Evolutionary conservation across 1,140 invertebrate genomes (phyloP).

Genomic region (Drosophila murphyi): DNA sequence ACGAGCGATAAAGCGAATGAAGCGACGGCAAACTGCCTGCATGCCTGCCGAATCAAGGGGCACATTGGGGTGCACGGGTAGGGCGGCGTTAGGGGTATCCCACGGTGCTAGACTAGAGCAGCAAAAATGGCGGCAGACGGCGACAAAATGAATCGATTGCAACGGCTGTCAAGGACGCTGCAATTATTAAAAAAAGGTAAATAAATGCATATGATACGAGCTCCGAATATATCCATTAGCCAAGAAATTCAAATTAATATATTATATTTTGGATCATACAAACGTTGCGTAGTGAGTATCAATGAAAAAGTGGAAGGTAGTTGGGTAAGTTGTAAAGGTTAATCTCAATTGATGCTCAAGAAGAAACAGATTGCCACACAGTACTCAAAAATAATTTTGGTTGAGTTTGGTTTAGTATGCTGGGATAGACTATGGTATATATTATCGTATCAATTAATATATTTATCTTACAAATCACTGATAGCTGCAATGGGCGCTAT

Average conservation of each 20-base stretch:
- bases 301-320: too few relatives aligned
- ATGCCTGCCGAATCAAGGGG: conserved; percentile 1
- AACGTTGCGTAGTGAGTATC: too few relatives aligned
- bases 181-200: background rate
- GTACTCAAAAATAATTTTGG: too few relatives aligned
- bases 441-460: too few relatives aligned
- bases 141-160: background rate
- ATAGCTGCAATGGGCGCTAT: too few relatives aligned
- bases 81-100: background rate
- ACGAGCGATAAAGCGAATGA: conserved; percentile 53
- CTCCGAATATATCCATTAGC: too few relatives aligned
- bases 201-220: background rate
- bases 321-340: background rate
- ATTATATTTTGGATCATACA: too few relatives aligned
- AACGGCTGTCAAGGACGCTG: conserved; percentile 20
- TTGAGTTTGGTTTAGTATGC: background rate
- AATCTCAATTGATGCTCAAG: too few relatives aligned
- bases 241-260: too few relatives aligned
- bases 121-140: conserved; percentile 47
- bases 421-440: too few relatives aligned
- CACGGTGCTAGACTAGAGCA: conserved; percentile 32
- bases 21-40: conserved; percentile 18
- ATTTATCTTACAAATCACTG: too few relatives aligned
- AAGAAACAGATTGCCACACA: too few relatives aligned
- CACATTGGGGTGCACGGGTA: background rate